Conservation (phyloP, 2,888 invertebrate genomes). For the Leptinotarsa haldemani region DNA sequence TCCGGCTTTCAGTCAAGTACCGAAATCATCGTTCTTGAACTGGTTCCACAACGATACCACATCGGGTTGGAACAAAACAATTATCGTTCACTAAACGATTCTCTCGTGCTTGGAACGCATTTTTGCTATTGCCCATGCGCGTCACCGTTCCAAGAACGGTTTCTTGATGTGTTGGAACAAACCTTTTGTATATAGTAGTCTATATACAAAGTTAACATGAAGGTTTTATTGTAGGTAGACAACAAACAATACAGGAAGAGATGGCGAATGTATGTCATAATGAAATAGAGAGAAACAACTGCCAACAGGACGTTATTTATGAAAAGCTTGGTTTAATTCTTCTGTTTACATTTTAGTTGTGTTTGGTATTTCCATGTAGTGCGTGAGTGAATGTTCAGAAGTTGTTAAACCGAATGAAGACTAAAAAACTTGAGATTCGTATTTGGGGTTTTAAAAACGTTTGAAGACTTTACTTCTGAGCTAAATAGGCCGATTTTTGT, state of each 20-base stretch:
- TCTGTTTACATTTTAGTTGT: constrained; percentile 40
- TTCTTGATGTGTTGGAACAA: too few species aligned
- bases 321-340: constrained; percentile 30
- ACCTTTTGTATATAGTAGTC: too few species aligned
- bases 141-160: too few species aligned
- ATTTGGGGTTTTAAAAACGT: not conserved
- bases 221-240: not conserved
- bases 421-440: not conserved
- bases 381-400: constrained; percentile 35
- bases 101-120: too few species aligned
- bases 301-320: constrained; percentile 34
- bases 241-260: constrained; percentile 35
- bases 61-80: too few species aligned
- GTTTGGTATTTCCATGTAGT: constrained; percentile 31
- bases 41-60: too few species aligned
- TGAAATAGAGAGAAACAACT: constrained; percentile 25
- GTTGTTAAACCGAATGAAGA: constrained; percentile 28
- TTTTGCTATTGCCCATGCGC: too few species aligned
- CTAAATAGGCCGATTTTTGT: constrained; percentile 1
- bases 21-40: too few species aligned
- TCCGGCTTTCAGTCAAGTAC: too few species aligned
- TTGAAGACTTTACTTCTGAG: not conserved
- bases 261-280: constrained; percentile 9
- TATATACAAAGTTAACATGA: too few species aligned
- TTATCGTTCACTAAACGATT: too few species aligned